Evolutionary conservation across 2,797 vertebrate species (phyloP), one percentile per base, ranked within the genome.

Genomic region (Sebastes iracundus): DNA sequence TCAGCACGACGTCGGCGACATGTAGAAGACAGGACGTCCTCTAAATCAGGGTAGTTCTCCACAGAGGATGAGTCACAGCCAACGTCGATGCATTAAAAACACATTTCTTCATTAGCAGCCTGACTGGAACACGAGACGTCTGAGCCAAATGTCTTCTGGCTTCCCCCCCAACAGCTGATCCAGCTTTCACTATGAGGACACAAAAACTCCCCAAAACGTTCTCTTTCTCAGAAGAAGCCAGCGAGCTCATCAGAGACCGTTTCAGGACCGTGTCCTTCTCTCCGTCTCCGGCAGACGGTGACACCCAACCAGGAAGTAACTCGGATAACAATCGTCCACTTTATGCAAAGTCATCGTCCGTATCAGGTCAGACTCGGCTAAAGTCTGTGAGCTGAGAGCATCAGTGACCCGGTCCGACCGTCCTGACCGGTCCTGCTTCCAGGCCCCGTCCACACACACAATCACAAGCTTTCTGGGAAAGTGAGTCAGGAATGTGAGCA

Each of bases 401-500:
- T 38, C 35, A 14, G 13, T 14, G 38, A 42, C 3, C 0, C 14
- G 14, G 42, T 16, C 42, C 42, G 23, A 52, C 18, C 49, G 20
- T 20, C 20, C 35, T 38, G 35, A 38, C 35, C 35, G 35, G 35
- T 72, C 72, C 64, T 60, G 63, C 67, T 87, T 81, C 81, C 83
- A 82, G 86, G 38, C 13, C 14, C 38, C 13, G 87, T 84, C 38
- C 38, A 42, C 38, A 80, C n/a, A 77, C 55, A 82, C 66, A 90
- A 86, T 90, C 83, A 86, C 30, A 71, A 59, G 46, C 75, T 49
- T 89, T 90, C 84, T 83, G 85, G 82, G 89, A 87, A 89, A 87
- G 75, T 25, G 65, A 75, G 69, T 82, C 71, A 83, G 90, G 87
- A 90, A 93, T 92, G 90, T 75, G 72, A 90, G 82, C 68, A 5